Percentiles rank a stretch among this genome's conserved stretches.
Evolutionary conservation across 2,113 vertebrate genomes (phyloP).

Genomic region (Pithys albifrons): DNA sequence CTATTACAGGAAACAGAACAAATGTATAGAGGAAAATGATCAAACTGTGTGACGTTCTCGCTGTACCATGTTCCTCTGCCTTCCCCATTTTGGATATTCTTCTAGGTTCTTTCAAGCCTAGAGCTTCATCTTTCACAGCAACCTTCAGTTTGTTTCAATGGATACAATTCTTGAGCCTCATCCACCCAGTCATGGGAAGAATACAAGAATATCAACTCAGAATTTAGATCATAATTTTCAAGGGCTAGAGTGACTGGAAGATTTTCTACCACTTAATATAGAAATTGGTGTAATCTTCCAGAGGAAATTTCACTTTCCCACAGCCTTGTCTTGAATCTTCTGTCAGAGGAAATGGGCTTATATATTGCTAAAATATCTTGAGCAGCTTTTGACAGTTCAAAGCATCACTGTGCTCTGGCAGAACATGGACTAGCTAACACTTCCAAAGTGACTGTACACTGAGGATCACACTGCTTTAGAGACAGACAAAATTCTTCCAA

Average conservation of each 20-base stretch:
- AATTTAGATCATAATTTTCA: conserved; percentile 25
- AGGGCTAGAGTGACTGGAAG: conserved; percentile 14
- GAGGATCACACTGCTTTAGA: conserved; percentile 1
- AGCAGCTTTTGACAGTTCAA: conserved; percentile 22
- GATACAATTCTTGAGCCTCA: background rate
- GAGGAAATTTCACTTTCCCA: conserved; percentile 23
- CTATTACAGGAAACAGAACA: background rate
- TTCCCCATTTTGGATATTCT: background rate
- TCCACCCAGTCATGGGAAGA: background rate
- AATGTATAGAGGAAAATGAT: background rate
- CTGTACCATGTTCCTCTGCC: background rate
- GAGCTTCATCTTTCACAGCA: background rate
- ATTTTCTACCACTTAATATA: conserved; percentile 17
- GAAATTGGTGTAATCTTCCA: conserved; percentile 50
- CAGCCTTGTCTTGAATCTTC: background rate
- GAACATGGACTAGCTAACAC: background rate
- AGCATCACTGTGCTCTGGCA: background rate
- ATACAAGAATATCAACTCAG: background rate
- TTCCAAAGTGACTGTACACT: background rate
- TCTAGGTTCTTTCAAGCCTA: background rate
- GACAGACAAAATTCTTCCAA: background rate
- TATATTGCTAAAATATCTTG: conserved; percentile 10
- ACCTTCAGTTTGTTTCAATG: background rate
- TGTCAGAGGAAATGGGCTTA: background rate
- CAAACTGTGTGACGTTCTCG: accelerated